Evolutionary conservation across 2,888 invertebrate genomes (phyloP), one percentile per base, ranked within the genome.

Genomic region (Polydrusus cervinus): DNA sequence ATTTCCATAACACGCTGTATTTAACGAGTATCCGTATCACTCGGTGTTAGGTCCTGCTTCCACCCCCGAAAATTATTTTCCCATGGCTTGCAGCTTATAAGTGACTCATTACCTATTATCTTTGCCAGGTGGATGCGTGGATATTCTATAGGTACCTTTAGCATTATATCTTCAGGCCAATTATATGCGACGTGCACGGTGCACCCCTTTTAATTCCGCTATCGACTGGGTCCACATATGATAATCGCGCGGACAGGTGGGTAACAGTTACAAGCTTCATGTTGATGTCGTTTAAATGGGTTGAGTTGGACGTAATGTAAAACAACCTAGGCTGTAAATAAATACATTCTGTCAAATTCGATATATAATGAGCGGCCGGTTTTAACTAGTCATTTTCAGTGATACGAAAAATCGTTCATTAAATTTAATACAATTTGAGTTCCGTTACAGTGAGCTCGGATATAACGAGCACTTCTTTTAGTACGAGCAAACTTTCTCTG

Each of bases 111-210:
- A 67, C 60, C 47, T 45, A 70, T 73, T 72, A 72, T 76, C 69
- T 61, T 76, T 57, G 60, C 76, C 73, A 76, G 72, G 73, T 76
- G 69, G 70, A 73, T 76, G n/a, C n/a, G n/a, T n/a, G 61, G 66
- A 76, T 76, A 73, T 60, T 51, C 61, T 45, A 62, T 75, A 70
- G 53, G 43, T 62, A 68, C 53, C 40, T 76, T 72, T 57, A 55
- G 53, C 43, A 53, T 73, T 30, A 65, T 65, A 70, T 74, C 69
- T 76, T 70, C 30, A 38, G 57, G 61, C 73, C 73, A 74, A 76
- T 76, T 76, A 73, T 62, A 57, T 62, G 25, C 68, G 73, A 65
- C 70, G 66, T 62, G 53, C 49, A 43, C 38, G 43, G 67, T 76
- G 66, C 76, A 73, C 73, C 76, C 76, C 70, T 70, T 73, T 76